Evolutionary conservation across 2,113 vertebrate species (phyloP).

Genomic region (Perognathus longimembris): DNA sequence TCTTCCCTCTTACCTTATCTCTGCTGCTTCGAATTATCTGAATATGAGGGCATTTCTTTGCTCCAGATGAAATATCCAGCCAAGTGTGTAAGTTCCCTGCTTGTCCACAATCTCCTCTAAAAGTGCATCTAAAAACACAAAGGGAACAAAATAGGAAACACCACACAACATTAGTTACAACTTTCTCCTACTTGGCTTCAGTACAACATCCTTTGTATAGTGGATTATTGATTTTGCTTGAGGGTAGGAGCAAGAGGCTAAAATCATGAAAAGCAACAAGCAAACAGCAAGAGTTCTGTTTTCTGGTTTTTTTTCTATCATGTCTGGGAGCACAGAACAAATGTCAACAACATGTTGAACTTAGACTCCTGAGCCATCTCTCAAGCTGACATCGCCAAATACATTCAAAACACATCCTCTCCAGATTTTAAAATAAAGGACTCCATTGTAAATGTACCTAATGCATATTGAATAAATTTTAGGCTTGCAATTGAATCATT

Average conservation of each 20-base stretch:
- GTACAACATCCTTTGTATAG: constrained; percentile 39
- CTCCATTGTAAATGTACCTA: constrained; percentile 1
- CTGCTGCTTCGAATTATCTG: constrained; percentile 69
- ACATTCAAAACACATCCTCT: neutral
- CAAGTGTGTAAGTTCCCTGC: constrained; percentile 65
- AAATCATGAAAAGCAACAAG: constrained; percentile 65
- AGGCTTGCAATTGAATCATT: constrained; percentile 16
- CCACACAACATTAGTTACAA: constrained; percentile 49
- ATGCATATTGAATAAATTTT: constrained; percentile 7
- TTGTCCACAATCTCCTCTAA: constrained; percentile 70
- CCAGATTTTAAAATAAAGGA: constrained; percentile 46
- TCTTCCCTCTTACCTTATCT: constrained; percentile 72
- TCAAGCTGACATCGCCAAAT: constrained; percentile 17
- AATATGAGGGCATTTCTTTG: constrained; percentile 74
- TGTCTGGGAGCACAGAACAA: constrained; percentile 57
- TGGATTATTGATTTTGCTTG: constrained; percentile 45
- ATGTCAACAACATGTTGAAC: constrained; percentile 60
- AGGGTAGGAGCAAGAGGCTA: constrained; percentile 50
- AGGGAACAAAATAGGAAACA: neutral
- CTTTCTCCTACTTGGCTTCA: constrained; percentile 8
- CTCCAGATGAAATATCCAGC: constrained; percentile 75
- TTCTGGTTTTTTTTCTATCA: neutral
- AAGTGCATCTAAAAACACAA: constrained; percentile 74
- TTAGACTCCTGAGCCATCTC: constrained; percentile 41
- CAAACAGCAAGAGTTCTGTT: constrained; percentile 17